A percentile compares a stretch with the other conserved stretches of the same genome.
These are phyloP conservation scores for Catocala nupta DNA, from an alignment of 2,888 invertebrate genomes.

Conservation along the genomic window DNA sequence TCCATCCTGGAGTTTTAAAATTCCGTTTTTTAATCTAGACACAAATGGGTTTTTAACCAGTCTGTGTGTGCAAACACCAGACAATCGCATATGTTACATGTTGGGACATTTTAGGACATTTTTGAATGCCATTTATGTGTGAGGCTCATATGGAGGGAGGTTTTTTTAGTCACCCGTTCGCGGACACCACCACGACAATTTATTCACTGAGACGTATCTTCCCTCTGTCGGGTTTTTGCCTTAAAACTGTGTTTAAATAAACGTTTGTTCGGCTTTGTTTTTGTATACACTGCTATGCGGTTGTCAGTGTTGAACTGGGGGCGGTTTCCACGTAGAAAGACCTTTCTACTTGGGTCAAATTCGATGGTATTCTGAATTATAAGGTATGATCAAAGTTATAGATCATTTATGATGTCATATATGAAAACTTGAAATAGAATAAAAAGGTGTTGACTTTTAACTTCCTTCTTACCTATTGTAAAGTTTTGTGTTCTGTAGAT, in stretches of 20 bases:
- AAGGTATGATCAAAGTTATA: too few relatives aligned
- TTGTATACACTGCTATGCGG: conserved; percentile 27
- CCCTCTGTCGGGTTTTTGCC: conserved; percentile 55
- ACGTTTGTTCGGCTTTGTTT: conserved; percentile 59
- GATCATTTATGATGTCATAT: too few relatives aligned
- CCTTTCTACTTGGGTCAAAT: too few relatives aligned
- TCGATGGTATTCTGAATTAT: too few relatives aligned
- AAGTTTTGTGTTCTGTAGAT: too few relatives aligned
- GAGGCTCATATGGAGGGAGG: conserved; percentile 53
- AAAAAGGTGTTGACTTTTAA: too few relatives aligned
- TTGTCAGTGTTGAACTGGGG: conserved; percentile 28
- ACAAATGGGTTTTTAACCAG: conserved; percentile 49
- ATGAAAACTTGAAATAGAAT: too few relatives aligned
- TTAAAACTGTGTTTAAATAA: conserved; percentile 73
- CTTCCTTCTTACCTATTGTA: too few relatives aligned
- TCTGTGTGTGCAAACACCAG: conserved; percentile 39
- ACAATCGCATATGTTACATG: conserved; percentile 42
- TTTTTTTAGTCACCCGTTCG: conserved; percentile 41
- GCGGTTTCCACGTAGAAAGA: conserved; percentile 4
- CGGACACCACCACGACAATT: conserved; percentile 63
- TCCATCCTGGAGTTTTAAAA: conserved; percentile 37
- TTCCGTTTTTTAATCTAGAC: conserved; percentile 48
- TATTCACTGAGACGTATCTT: conserved; percentile 74
- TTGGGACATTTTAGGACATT: conserved; percentile 49
- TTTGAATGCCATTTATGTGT: conserved; percentile 48